Base-by-base conservation (phyloP, 2,797 vertebrate species). In the Sebastes trivittatus region DNA sequence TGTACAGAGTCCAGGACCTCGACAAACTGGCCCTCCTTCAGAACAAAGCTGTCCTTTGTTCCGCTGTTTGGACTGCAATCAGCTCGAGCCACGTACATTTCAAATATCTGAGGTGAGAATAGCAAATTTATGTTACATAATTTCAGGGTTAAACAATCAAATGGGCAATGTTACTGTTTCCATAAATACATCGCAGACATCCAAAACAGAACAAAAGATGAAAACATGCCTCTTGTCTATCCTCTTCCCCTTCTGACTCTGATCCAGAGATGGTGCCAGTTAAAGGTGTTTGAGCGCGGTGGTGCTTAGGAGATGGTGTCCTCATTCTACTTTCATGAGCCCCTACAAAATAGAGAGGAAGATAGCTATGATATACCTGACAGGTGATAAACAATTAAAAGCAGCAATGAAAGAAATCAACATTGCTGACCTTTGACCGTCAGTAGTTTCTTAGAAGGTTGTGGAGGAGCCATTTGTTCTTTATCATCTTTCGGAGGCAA, bases 11-110 rank as follows among this genome's bases (percentile, higher is more conserved):
- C 98, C 7, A 99, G 93, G 36, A 99, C 97, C 86, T 99, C 98
- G 64, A 99, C 98, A 2, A 97, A 99, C 70, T 99, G 98, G 0
- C 98, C 97, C 91, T 98, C 98, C 84, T 99, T 97, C 85, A 99
- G 92, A 3, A 96, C 84, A 86, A 99, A 97, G 76, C 95, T 94
- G 22, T 98, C 98, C 77, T 91, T 97, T 72, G 96, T 96, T 0
- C 95, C 96, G 0, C 93, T 93, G 32, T 93, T 88, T 0, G 97
- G 97, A 34, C 92, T 94, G 52, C 97, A 99, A 92, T 98, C 97
- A 13, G 97, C 97, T 9, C 97, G 97, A 78, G 97, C 97, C 94
- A 99, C 97, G 4, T 97, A 99, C 86, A 99, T 97, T 5, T 99
- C 98, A 89, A 97, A 99, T 60, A 95, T 97, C 98, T 95, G 63